Percentiles rank a stretch among this genome's conserved stretches.
phyloP scores from a whole-genome alignment of 2,797 vertebrate genomes.

The Phataginus tetradactyla region DNA sequence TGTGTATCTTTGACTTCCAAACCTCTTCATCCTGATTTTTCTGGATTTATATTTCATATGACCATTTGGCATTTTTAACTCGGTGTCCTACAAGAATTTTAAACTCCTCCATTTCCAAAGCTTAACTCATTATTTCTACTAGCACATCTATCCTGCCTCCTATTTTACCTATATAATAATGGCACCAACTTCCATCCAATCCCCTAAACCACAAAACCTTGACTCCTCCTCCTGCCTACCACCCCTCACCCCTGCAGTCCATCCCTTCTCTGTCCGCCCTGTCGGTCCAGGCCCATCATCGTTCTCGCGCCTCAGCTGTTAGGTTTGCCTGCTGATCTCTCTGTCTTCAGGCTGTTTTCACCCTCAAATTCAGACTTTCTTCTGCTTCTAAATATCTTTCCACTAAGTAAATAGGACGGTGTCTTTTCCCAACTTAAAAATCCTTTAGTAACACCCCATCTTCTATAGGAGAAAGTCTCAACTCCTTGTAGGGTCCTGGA shows the following conservation, averaged over 20 bases:
- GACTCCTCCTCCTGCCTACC: background rate
- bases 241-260: background rate
- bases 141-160: background rate
- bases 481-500: background rate
- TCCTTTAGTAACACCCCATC: background rate
- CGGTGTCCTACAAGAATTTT: background rate
- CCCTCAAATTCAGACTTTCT: background rate
- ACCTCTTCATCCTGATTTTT: background rate
- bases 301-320: background rate
- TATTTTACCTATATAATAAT: background rate
- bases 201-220: background rate
- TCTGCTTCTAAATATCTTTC: background rate
- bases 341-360: background rate
- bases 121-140: background rate
- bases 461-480: background rate
- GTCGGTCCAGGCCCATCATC: background rate
- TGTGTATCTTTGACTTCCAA: background rate
- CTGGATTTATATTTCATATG: background rate
- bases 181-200: background rate
- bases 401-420: background rate
- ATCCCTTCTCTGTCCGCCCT: background rate
- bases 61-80: background rate
- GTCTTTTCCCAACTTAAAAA: background rate
- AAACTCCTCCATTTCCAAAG: background rate
- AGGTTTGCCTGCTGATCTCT: background rate